These are phyloP conservation scores for Pseudoatta argentina DNA, from an alignment of 1,140 invertebrate species.

Conservation along the genomic window DNA sequence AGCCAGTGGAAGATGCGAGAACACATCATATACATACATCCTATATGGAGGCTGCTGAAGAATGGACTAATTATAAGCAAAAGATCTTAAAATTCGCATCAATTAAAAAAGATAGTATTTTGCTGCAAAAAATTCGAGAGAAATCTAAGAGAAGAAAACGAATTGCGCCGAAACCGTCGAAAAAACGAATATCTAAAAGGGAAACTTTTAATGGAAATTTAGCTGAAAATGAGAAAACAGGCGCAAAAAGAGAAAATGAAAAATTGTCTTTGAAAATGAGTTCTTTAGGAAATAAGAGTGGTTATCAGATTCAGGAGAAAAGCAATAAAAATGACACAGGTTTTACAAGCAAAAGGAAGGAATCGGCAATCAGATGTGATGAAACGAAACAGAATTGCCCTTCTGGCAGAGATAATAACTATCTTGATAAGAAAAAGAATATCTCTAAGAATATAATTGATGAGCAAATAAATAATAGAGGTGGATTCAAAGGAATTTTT, in stretches of 20 bases:
- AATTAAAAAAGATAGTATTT: constrained; percentile 44
- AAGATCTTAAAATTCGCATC: constrained; percentile 29
- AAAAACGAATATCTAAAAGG: neutral
- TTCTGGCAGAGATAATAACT: neutral
- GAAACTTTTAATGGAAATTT: neutral
- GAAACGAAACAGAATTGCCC: neutral
- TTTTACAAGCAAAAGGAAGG: neutral
- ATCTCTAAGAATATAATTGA: neutral
- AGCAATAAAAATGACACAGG: neutral
- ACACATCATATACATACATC: neutral
- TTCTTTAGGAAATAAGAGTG: neutral
- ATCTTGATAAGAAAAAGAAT: neutral
- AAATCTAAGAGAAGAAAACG: constrained; percentile 67
- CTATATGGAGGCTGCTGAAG: neutral
- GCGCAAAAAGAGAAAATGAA: neutral
- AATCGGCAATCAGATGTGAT: neutral
- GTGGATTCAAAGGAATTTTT: constrained; percentile 12
- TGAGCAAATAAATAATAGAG: neutral
- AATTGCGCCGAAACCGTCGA: constrained; percentile 63
- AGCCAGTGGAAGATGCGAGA: neutral
- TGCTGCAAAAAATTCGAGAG: constrained; percentile 69
- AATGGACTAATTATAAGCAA: neutral
- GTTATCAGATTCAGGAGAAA: neutral
- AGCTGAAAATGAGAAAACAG: neutral
- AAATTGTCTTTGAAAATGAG: neutral